These are phyloP conservation scores for Cyclura pinguis DNA, from an alignment of 2,797 vertebrate species.

Conservation along the genomic window DNA sequence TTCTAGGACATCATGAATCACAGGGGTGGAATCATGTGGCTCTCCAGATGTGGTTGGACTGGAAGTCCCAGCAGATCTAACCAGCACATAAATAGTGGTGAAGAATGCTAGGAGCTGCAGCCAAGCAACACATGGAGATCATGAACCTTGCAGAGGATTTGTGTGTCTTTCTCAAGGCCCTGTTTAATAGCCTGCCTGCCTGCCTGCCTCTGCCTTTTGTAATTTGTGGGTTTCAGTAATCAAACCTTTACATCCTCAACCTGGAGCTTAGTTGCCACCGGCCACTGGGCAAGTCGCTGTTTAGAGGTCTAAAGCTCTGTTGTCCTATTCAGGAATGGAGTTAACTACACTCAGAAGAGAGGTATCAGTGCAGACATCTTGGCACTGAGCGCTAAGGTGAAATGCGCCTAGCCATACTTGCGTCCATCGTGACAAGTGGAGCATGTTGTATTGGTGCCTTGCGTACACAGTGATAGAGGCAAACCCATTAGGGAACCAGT, in stretches of 20 bases:
- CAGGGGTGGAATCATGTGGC: background rate
- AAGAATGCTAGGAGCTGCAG: background rate
- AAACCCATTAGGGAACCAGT: background rate
- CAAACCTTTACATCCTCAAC: background rate
- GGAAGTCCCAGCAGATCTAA: background rate
- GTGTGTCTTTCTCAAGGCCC: too few species aligned
- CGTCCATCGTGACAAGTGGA: too few species aligned
- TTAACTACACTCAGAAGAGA: background rate
- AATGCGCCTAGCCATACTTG: too few species aligned
- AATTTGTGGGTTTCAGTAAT: too few species aligned
- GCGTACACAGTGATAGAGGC: background rate
- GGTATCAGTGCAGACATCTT: background rate
- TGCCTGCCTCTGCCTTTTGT: background rate
- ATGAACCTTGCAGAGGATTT: background rate
- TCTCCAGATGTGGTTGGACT: background rate
- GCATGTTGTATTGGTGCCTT: background rate
- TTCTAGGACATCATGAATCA: background rate
- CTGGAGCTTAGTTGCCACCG: background rate
- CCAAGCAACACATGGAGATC: background rate
- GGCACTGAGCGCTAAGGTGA: background rate
- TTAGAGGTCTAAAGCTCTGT: background rate
- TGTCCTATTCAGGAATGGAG: background rate
- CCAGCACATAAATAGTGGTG: too few species aligned
- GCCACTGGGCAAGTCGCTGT: background rate
- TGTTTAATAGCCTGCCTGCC: background rate